These are phyloP conservation scores for Andrena dorsata DNA, from an alignment of 2,888 invertebrate genomes.

Conservation along the genomic window DNA sequence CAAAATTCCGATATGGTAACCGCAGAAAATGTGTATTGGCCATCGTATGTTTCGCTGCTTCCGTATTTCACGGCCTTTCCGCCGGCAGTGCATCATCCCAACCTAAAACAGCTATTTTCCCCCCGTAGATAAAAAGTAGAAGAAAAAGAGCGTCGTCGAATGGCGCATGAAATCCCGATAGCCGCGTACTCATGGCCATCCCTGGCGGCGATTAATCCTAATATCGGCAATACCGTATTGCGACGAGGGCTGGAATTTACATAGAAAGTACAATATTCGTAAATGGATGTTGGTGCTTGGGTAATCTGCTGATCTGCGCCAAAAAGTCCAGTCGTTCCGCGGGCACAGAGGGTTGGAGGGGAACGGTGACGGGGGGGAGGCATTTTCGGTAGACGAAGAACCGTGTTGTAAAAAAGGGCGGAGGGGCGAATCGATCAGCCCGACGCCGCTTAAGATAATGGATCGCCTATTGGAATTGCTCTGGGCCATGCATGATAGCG, in stretches of 20 bases:
- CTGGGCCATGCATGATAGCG: conserved; percentile 68
- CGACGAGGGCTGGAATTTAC: conserved; percentile 27
- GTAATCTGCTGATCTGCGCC: conserved; percentile 20
- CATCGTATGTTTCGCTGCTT: background rate
- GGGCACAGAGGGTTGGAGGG: conserved; percentile 10
- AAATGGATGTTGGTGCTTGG: conserved; percentile 6
- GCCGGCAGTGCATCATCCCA: conserved; percentile 5
- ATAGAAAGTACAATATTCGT: conserved; percentile 41
- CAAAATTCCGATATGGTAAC: background rate
- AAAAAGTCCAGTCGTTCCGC: conserved; percentile 18
- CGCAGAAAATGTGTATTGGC: background rate
- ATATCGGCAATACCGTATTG: conserved; percentile 20
- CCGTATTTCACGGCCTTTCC: background rate
- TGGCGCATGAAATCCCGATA: background rate
- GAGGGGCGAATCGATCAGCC: conserved; percentile 66
- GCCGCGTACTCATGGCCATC: background rate
- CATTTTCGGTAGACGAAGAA: conserved; percentile 30
- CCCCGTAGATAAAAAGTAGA: background rate
- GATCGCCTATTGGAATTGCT: conserved; percentile 74
- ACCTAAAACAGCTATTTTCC: background rate
- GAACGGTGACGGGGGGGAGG: background rate
- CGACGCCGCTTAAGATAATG: conserved; percentile 73
- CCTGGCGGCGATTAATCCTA: conserved; percentile 46
- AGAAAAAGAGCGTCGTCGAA: background rate
- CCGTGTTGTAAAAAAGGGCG: conserved; percentile 45